Conservation (phyloP, 2,113 vertebrate genomes). For the Alligator mississippiensis region DNA sequence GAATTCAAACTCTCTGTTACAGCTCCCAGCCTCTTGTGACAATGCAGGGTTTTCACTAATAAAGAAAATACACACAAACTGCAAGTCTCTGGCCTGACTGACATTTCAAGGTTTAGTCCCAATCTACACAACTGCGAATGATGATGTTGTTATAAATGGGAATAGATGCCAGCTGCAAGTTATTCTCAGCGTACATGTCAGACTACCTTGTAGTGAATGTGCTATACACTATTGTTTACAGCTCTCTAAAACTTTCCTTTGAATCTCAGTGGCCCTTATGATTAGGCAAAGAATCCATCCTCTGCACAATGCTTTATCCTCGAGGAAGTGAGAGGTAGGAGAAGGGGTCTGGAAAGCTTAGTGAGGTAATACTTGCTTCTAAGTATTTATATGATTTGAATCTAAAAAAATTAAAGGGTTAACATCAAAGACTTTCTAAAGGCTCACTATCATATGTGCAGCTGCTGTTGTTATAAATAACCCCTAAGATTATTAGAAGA, state of each 20-base stretch:
- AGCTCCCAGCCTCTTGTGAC: conserved; percentile 28
- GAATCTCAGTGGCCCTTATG: conserved; percentile 52
- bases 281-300: conserved; percentile 35
- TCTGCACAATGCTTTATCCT: neutral
- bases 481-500: neutral
- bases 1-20: conserved; percentile 22
- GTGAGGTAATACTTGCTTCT: neutral
- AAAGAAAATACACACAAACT: conserved; percentile 55
- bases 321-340: neutral
- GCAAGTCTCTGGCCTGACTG: conserved; percentile 32
- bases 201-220: conserved; percentile 28
- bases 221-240: conserved; percentile 54
- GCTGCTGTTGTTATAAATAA: neutral
- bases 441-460: neutral
- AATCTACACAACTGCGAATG: conserved; percentile 27
- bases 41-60: conserved; percentile 46
- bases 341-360: neutral
- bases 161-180: conserved; percentile 74
- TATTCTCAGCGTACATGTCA: conserved; percentile 71
- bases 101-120: conserved; percentile 62
- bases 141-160: conserved; percentile 69
- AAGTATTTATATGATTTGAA: neutral
- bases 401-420: neutral
- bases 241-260: conserved; percentile 55
- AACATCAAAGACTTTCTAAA: neutral